Evolutionary conservation across 2,113 vertebrate genomes (phyloP).

Genomic region (Neodon shergylaensis): DNA sequence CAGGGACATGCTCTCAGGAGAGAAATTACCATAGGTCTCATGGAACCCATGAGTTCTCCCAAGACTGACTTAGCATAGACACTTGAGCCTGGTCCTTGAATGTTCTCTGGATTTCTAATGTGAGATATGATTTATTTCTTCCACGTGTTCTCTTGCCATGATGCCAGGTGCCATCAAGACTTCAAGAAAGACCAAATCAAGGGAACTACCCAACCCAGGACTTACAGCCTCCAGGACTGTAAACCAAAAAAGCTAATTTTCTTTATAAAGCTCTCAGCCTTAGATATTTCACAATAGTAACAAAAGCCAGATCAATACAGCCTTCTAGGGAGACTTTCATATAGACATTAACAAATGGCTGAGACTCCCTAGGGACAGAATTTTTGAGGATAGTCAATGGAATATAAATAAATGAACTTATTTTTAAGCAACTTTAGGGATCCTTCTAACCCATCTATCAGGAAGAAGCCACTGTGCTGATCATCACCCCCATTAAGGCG

Average conservation of each 20-base stretch:
- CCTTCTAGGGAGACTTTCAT: neutral
- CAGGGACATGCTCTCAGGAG: neutral
- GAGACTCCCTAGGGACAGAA: neutral
- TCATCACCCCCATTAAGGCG: neutral
- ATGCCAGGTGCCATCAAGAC: neutral
- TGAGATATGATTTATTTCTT: neutral
- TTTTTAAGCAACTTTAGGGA: neutral
- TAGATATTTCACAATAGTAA: neutral
- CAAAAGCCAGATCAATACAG: neutral
- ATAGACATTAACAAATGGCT: neutral
- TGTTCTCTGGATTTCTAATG: neutral
- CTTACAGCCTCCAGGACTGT: neutral
- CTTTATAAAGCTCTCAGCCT: neutral
- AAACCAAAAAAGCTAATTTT: neutral
- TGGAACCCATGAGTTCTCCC: neutral
- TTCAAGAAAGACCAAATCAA: neutral
- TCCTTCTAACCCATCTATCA: neutral
- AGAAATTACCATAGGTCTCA: neutral
- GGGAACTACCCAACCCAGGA: neutral
- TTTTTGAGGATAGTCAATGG: neutral
- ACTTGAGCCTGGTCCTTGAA: neutral
- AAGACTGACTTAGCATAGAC: neutral
- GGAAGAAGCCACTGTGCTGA: neutral
- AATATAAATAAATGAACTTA: neutral
- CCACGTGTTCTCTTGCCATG: neutral